A percentile compares a stretch with the other conserved stretches of the same genome.
phyloP scores from a whole-genome alignment of 2,113 vertebrate species.

The Eleginops maclovinus region DNA sequence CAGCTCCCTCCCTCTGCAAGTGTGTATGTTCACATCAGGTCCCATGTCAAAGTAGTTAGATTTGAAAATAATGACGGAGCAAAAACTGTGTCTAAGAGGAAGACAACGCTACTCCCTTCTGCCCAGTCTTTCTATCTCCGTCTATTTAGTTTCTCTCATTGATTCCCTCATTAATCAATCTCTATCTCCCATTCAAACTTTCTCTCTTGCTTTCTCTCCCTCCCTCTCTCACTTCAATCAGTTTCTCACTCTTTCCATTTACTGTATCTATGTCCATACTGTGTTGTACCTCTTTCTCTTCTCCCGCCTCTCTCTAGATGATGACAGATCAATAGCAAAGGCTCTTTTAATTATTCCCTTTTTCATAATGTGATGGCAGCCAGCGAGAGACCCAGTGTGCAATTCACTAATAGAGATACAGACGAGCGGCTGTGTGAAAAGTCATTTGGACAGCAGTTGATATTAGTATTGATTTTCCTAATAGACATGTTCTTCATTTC shows the following conservation, averaged over 20 bases:
- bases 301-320: slow-evolving; percentile 9
- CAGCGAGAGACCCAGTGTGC: slow-evolving; percentile 16
- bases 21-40: slow-evolving; percentile 16
- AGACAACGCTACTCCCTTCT: slow-evolving; percentile 1
- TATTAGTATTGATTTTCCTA: slow-evolving; percentile 73
- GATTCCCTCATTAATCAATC: slow-evolving; percentile 28
- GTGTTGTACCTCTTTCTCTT: background rate
- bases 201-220: slow-evolving; percentile 9
- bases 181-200: slow-evolving; percentile 23
- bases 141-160: slow-evolving; percentile 23
- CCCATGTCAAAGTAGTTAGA: slow-evolving; percentile 15
- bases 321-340: slow-evolving; percentile 54
- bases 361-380: slow-evolving; percentile 43
- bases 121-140: background rate
- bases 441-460: slow-evolving; percentile 46
- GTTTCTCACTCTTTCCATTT: slow-evolving; percentile 10
- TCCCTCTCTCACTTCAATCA: background rate
- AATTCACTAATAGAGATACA: slow-evolving; percentile 52
- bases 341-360: slow-evolving; percentile 54
- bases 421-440: slow-evolving; percentile 32
- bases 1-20: slow-evolving; percentile 1
- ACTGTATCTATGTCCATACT: slow-evolving; percentile 10
- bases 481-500: slow-evolving; percentile 54
- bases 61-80: background rate
- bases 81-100: slow-evolving; percentile 15